Base-by-base conservation (phyloP, 2,113 vertebrate genomes). In the Atrichornis clamosus region DNA sequence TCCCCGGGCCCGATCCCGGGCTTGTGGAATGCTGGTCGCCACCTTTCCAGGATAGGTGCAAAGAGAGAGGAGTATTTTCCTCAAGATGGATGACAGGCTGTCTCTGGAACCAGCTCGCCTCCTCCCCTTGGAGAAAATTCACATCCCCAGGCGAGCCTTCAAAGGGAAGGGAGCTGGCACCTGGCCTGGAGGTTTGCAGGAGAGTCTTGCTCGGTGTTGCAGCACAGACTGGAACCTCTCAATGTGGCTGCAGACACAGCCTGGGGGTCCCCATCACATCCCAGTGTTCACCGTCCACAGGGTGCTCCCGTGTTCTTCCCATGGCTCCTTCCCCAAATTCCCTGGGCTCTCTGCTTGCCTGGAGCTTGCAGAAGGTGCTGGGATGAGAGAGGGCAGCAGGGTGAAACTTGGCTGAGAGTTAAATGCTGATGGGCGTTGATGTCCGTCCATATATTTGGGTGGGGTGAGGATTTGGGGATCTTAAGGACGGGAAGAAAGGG, bases 1-100 rank as follows among this genome's bases (percentile, higher is more conserved):
- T 60, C 69, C 15, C 39, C 23, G 35, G 72, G 82, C 41, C 53
- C 7, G 47, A 87, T 90, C 62, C 80, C 52, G 44, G 35, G 50
- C 30, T 76, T 9, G 24, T 16, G 4, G 42, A 55, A 18, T 0
- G 3, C 44, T 16, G 35, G 4, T 55, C 7, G 12, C 68, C 69
- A 93, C 95, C 62, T 86, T 72, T 17, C 49, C 26, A 26, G 76
- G 80, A 37, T 7, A 81, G 80, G 80, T 87, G 88, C 56, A 92
- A 89, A 59, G 49, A 41, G 47, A 88, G 56, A 83, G 62, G 60
- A 89, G 80, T 41, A 20, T 92, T 96, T 90, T 88, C 83, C 76
- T 64, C 92, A 95, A 96, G 96, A 96, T 92, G 93, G 96, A 94
- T 96, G 93, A 94, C 93, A 78, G n/a, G 41, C 76, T 90, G 64